Conservation (phyloP, 2,113 vertebrate genomes). For the Zingel zingel region DNA sequence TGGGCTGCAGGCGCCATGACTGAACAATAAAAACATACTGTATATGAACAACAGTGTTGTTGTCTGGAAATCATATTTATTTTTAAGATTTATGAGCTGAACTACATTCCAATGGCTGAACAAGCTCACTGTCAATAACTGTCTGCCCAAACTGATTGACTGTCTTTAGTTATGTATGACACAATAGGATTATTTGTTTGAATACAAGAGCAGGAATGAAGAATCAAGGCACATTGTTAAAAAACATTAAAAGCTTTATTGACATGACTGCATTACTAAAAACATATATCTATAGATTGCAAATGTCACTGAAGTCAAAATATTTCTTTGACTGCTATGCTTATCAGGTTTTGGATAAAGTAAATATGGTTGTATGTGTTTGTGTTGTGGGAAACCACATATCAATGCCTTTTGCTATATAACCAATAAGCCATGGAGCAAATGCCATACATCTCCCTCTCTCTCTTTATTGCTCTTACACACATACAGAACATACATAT, state of each 20-base stretch:
- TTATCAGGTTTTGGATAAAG: not conserved
- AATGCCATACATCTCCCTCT: not conserved
- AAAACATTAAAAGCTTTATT: not conserved
- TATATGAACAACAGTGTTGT: conserved; percentile 4
- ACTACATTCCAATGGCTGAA: not conserved
- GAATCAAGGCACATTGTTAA: not conserved
- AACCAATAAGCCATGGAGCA: not conserved
- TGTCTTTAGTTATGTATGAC: not conserved
- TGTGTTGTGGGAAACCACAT: not conserved
- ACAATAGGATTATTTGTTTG: not conserved
- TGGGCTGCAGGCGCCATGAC: not conserved
- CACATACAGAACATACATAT: not conserved
- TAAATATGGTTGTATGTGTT: not conserved
- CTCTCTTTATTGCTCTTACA: not conserved
- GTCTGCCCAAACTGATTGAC: not conserved
- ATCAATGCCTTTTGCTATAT: not conserved
- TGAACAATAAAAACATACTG: conserved; percentile 4
- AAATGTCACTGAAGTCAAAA: not conserved
- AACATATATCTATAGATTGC: not conserved
- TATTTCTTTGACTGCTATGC: not conserved
- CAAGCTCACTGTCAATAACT: not conserved
- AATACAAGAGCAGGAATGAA: not conserved
- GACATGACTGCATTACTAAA: not conserved
- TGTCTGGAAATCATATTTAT: not conserved
- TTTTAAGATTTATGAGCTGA: not conserved